Conservation (phyloP, 2,888 invertebrate genomes). For the Pristionchus entomophagus region DNA sequence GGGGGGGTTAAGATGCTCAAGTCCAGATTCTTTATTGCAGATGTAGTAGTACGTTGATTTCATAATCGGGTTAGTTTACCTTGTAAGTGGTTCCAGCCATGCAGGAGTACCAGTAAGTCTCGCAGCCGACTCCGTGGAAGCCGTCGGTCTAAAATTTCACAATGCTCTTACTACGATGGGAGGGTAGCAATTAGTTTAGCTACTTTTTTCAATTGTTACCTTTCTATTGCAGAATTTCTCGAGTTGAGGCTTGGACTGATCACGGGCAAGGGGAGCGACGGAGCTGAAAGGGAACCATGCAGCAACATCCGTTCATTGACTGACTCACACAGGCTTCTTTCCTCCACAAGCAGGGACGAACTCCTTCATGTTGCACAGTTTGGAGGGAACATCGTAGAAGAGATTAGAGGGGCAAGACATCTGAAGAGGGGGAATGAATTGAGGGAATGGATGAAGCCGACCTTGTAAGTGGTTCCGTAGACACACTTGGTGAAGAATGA, state of each 20-base stretch:
- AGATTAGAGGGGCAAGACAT: constrained; percentile 55
- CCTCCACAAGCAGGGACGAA: constrained; percentile 57
- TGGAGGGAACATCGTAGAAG: constrained; percentile 47
- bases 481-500: too few species aligned
- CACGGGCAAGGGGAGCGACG: constrained; percentile 16
- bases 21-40: too few species aligned
- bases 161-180: too few species aligned
- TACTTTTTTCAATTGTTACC: neutral
- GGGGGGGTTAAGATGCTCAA: too few species aligned
- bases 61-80: too few species aligned
- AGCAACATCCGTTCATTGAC: neutral
- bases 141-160: constrained; percentile 7
- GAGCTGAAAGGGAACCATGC: neutral
- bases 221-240: constrained; percentile 40
- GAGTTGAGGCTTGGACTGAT: constrained; percentile 2
- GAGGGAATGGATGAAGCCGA: too few species aligned
- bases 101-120: constrained; percentile 44
- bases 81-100: constrained; percentile 3
- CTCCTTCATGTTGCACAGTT: constrained; percentile 51
- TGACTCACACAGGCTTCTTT: constrained; percentile 19
- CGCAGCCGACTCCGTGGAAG: constrained; percentile 19
- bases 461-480: too few species aligned
- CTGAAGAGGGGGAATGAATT: neutral
- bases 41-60: too few species aligned
- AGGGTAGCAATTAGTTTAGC: too few species aligned